Base-by-base conservation (phyloP, 2,113 vertebrate species). In the Poecilia latipinna region DNA sequence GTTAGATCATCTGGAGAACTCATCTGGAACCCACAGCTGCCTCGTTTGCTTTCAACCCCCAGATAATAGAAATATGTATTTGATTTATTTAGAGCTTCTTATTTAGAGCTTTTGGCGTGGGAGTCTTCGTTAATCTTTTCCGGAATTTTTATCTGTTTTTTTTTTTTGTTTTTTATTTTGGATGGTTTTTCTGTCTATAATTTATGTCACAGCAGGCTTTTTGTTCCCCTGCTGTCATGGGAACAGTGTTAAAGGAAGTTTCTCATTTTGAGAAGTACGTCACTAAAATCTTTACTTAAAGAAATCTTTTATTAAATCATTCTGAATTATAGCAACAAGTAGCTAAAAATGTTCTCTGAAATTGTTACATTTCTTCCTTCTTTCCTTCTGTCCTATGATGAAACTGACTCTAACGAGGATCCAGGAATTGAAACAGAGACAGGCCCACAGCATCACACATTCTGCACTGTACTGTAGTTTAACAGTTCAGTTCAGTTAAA, bases 1-100 rank as follows among this genome's bases (percentile, higher is more conserved):
- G 32, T 65, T 48, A 61, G 29, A 67, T 75, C 24, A 78, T 80
- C 48, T 68, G 75, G 78, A 70, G 69, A 87, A 61, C 29, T 83
- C 65, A 12, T 67, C 79, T n/a, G 57, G 39, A 63, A 42, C 28
- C 29, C 24, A 24, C 81, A 84, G 74, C 68, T 65, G 72, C 61
- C 22, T 70, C 39, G 65, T 63, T 74, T 48, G 3, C 48, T 54
- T 62, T 39, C 35, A 81, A 62, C 85, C 79, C 80, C 88, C 65
- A 48, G 83, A 75, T 72, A 71, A 70, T 54, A 24, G 44, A 79
- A 81, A 77, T 68, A 72, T 70, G 42, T 48, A 24, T 73, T 72
- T 66, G 42, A 63, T 70, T 68, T 86, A 77, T 86, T 87, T 80
- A 57, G 10, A 64, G 77, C 51, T 0, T 7, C 68, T 24, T 28